These are phyloP conservation scores for Uloborus plumipes DNA, from an alignment of 2,888 invertebrate species.

Conservation along the genomic window DNA sequence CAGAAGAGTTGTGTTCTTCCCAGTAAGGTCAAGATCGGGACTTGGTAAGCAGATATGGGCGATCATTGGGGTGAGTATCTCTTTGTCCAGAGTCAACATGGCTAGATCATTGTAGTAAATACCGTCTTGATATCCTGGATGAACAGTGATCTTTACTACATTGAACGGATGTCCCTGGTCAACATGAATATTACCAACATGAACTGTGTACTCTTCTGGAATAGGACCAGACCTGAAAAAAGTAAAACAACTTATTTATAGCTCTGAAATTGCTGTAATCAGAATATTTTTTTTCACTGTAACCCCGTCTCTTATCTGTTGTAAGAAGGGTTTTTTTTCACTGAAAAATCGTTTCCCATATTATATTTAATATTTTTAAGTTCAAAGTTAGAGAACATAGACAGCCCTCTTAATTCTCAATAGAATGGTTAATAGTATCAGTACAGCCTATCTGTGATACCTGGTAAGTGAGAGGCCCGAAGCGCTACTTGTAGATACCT, in stretches of 20 bases:
- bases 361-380: no score
- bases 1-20: conserved; percentile 26
- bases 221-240: conserved; percentile 14
- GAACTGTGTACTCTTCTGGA: conserved; percentile 15
- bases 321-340: no score
- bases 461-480: no score
- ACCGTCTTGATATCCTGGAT: conserved; percentile 16
- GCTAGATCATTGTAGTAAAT: conserved; percentile 42
- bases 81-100: conserved; percentile 32
- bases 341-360: no score
- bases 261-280: no score
- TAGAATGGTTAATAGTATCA: no score
- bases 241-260: no score
- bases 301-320: no score
- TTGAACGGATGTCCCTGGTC: conserved; percentile 25
- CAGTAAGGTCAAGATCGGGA: conserved; percentile 12
- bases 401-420: no score
- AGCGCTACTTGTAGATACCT: no score
- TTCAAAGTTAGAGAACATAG: no score
- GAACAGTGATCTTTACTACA: conserved; percentile 27
- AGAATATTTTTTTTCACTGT: neutral
- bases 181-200: conserved; percentile 43
- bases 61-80: conserved; percentile 23
- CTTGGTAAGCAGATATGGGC: conserved; percentile 49
- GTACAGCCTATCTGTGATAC: no score